These are phyloP conservation scores for Scaptomyza caliginosa DNA, from an alignment of 2,888 invertebrate genomes.

Conservation along the genomic window DNA sequence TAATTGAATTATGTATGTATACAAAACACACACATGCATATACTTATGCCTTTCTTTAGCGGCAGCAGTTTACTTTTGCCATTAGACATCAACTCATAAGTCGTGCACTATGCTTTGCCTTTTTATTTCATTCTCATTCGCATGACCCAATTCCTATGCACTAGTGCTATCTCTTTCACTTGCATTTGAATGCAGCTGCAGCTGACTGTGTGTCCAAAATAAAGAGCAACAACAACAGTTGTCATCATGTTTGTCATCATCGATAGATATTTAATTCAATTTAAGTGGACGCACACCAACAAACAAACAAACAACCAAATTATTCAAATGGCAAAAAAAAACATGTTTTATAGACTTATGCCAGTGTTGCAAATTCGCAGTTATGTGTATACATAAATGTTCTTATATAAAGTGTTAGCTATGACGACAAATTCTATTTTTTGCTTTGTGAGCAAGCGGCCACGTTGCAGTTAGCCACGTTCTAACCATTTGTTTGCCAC, in stretches of 20 bases:
- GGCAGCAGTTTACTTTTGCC: slow-evolving; percentile 49
- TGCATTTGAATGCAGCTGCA: slow-evolving; percentile 58
- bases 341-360: slow-evolving; percentile 5
- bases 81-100: slow-evolving; percentile 40
- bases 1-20: slow-evolving; percentile 68
- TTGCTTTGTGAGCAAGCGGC: slow-evolving; percentile 25
- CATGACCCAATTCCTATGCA: slow-evolving; percentile 59
- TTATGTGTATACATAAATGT: background rate
- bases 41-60: slow-evolving; percentile 16
- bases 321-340: slow-evolving; percentile 31
- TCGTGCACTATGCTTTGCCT: slow-evolving; percentile 42
- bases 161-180: slow-evolving; percentile 26
- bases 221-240: slow-evolving; percentile 21
- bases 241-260: slow-evolving; percentile 48
- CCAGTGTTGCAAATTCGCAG: background rate
- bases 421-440: slow-evolving; percentile 46
- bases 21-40: background rate
- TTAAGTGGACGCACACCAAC: slow-evolving; percentile 21
- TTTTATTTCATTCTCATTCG: slow-evolving; percentile 52
- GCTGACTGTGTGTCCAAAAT: slow-evolving; percentile 33
- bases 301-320: slow-evolving; percentile 13
- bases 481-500: slow-evolving; percentile 45
- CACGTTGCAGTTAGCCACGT: slow-evolving; percentile 55
- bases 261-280: slow-evolving; percentile 44
- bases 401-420: slow-evolving; percentile 15